Evolutionary conservation across 2,797 vertebrate species (phyloP).

Genomic region (Falco berigora): DNA sequence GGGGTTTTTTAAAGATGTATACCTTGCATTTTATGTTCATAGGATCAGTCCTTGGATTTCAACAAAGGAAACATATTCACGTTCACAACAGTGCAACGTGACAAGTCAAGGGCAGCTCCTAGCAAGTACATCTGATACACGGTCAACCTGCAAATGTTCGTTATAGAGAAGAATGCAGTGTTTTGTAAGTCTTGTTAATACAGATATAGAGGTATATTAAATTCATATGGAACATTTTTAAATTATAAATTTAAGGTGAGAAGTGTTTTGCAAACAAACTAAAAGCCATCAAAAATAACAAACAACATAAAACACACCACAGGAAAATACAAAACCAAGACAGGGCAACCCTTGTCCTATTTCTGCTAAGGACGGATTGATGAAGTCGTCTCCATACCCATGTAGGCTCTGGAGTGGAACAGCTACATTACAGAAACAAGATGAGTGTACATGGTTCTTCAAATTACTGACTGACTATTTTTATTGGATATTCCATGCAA

Average conservation of each 20-base stretch:
- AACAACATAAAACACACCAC: not conserved
- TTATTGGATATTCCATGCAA: not conserved
- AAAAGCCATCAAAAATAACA: not conserved
- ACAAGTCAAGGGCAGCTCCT: not conserved
- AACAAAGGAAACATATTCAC: conserved; percentile 1
- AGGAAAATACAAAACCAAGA: not conserved
- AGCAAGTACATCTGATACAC: not conserved
- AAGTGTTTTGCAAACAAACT: not conserved
- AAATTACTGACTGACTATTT: not conserved
- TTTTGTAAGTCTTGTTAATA: not conserved
- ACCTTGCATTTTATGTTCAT: conserved; percentile 32
- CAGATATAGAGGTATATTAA: not conserved
- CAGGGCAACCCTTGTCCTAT: not conserved
- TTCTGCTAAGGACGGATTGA: not conserved
- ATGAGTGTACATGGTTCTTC: not conserved
- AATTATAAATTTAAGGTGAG: not conserved
- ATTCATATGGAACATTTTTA: not conserved
- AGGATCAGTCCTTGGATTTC: not conserved
- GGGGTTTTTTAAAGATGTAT: conserved; percentile 28
- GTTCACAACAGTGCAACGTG: not conserved
- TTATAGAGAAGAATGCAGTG: not conserved
- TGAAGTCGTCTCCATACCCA: not conserved
- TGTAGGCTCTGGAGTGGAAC: not conserved
- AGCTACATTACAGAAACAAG: not conserved
- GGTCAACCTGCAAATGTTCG: not conserved